Evolutionary conservation across 1,140 invertebrate genomes (phyloP).

Genomic region (Mizuhopecten yessoensis): DNA sequence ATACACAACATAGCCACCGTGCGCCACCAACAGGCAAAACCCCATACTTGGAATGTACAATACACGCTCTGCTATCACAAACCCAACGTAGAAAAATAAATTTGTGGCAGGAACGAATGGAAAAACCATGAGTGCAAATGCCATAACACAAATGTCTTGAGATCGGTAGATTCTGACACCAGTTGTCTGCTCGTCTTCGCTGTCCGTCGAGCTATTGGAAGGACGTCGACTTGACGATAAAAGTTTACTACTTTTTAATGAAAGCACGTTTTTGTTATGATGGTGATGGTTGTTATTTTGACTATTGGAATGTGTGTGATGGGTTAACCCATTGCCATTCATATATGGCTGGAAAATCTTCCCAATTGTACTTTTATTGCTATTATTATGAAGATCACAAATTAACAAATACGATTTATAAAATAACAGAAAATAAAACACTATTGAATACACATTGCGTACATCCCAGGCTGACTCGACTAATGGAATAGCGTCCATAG

Average conservation of each 20-base stretch:
- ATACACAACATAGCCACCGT: conserved; percentile 72
- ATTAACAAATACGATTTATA: conserved; percentile 74
- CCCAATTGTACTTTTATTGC: neutral
- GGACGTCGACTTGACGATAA: conserved; percentile 44
- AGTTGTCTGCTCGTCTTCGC: conserved; percentile 54
- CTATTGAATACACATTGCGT: conserved; percentile 92
- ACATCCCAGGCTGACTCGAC: conserved; percentile 91
- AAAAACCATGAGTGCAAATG: conserved; percentile 91
- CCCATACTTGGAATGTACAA: conserved; percentile 99
- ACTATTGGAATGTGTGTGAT: conserved; percentile 50
- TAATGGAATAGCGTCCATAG: conserved; percentile 97
- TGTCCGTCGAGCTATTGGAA: conserved; percentile 66
- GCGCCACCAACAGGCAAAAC: conserved; percentile 94
- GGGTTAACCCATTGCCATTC: conserved; percentile 70
- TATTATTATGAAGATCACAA: conserved; percentile 58
- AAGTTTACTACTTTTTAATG: conserved; percentile 7
- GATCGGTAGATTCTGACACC: conserved; percentile 41
- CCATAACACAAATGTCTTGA: conserved; percentile 71
- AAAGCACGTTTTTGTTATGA: conserved; percentile 4
- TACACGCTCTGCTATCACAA: conserved; percentile 97
- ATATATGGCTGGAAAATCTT: conserved; percentile 50
- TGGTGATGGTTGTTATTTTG: conserved; percentile 49
- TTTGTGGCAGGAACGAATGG: conserved; percentile 99
- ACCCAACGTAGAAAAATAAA: conserved; percentile 98
- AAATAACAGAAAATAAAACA: conserved; percentile 88